Evolutionary conservation across 1,140 invertebrate genomes (phyloP), one percentile per base, ranked within the genome.

Genomic region (Coelopa frigida): DNA sequence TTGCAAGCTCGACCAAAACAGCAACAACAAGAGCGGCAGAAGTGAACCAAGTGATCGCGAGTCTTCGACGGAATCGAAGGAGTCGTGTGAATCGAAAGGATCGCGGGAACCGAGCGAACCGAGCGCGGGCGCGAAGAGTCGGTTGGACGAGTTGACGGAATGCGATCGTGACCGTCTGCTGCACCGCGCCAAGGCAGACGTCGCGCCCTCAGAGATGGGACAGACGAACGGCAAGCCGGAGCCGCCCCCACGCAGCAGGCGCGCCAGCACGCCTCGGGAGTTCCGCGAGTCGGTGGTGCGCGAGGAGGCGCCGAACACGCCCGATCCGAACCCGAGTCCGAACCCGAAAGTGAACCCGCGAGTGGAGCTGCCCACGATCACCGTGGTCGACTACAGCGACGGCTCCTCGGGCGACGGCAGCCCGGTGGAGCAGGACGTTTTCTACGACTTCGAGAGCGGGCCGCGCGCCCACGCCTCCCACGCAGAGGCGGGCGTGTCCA

Each of bases 191-290:
- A n/a, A n/a, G n/a, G n/a, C n/a, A 26, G 53, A 56, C 42, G 51
- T 53, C 55, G 55, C 27, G n/a, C 4, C 35, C n/a, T n/a, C n/a
- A n/a, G n/a, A n/a, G 40, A 67, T 67, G 63, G 63, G 63, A 41
- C 63, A 67, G 46, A 59, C 57, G 3, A 60, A 56, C 38, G 53
- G 55, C 47, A 67, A 67, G 45, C 51, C 57, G 41, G 54, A 54
- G 46, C 49, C 27, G 53, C 52, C 49, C 15, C 15, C 44, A 24
- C 21, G 26, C 6, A 18, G 17, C 15, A 55, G 59, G 24, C 55
- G 58, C 5, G 49, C 58, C 44, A 60, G 56, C 43, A 59, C 54
- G 31, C 49, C 59, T 31, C 55, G 58, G 52, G 62, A 59, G 37
- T 66, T 61, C 40, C 62, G 63, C 52, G 63, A 66, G 37, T 63